A percentile compares a stretch with the other conserved stretches of the same genome.
Conservation (phyloP, 2,888 invertebrate species). For the Pedicia rivosa region DNA sequence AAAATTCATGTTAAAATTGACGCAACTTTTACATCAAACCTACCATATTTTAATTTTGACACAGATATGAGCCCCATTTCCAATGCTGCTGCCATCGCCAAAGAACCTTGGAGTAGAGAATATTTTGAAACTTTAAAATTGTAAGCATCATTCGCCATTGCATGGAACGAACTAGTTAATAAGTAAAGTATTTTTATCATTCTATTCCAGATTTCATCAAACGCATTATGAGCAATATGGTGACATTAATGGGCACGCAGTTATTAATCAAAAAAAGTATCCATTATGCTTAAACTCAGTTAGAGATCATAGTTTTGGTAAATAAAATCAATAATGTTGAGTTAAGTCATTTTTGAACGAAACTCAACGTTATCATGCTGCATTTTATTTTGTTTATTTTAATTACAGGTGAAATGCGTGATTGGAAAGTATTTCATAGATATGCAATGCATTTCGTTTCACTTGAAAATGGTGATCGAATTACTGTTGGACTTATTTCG, state of each 20-base stretch:
- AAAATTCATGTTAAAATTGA: slow-evolving; percentile 37
- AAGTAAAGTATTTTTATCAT: slow-evolving; percentile 1
- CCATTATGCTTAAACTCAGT: slow-evolving; percentile 40
- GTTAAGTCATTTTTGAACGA: too few species aligned
- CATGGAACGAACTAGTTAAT: background rate
- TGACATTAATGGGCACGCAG: slow-evolving; percentile 36
- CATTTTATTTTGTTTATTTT: background rate
- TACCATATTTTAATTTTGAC: slow-evolving; percentile 50
- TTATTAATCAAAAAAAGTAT: slow-evolving; percentile 35
- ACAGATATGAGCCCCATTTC: slow-evolving; percentile 41
- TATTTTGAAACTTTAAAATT: slow-evolving; percentile 46
- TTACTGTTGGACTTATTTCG: slow-evolving; percentile 47
- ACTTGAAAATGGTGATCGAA: slow-evolving; percentile 49
- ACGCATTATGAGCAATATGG: slow-evolving; percentile 66
- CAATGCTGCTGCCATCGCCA: slow-evolving; percentile 46
- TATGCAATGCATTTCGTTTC: slow-evolving; percentile 54
- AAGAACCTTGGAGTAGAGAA: slow-evolving; percentile 47
- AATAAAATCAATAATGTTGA: too few species aligned
- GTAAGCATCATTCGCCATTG: slow-evolving; percentile 26
- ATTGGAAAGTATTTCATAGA: slow-evolving; percentile 51
- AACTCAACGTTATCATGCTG: too few species aligned
- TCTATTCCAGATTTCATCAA: slow-evolving; percentile 43
- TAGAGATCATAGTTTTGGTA: slow-evolving; percentile 56
- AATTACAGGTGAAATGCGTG: slow-evolving; percentile 39
- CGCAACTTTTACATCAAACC: slow-evolving; percentile 41